Base-by-base conservation (phyloP, 53 echinoderm and acorn worm genomes). In the Astropecten irregularis region DNA sequence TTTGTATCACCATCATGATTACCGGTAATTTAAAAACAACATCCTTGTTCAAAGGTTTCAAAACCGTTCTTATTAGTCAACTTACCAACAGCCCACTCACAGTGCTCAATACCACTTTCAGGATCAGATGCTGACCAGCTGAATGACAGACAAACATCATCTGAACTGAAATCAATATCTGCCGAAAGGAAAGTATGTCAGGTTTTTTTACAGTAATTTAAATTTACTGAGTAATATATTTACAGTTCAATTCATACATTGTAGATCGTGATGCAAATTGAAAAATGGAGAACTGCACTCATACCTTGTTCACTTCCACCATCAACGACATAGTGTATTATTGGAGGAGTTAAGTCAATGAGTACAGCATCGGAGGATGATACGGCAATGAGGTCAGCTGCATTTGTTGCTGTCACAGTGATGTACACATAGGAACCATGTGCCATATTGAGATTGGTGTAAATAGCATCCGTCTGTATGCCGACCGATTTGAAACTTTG, bases 21-120 rank as follows among this genome's bases (percentile, higher is more conserved):
- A n/a, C n/a, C n/a, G n/a, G n/a, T n/a, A n/a, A n/a, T n/a, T n/a
- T n/a, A n/a, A n/a, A n/a, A n/a, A n/a, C n/a, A n/a, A n/a, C n/a
- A n/a, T n/a, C n/a, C n/a, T n/a, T n/a, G n/a, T n/a, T n/a, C n/a
- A n/a, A n/a, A n/a, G n/a, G n/a, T n/a, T n/a, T n/a, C n/a, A n/a
- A n/a, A n/a, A n/a, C n/a, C n/a, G n/a, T n/a, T n/a, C n/a, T n/a
- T n/a, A 42, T 18, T 8, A 13, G 14, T 33, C 15, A 8, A 77
- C 77, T 35, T 61, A 88, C 88, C 88, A 32, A 88, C 61, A 26
- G 72, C 83, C 88, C 88, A 88, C 50, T 82, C 82, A 52, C 88
- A 88, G 39, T 49, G 51, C 9, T 77, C 40, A 14, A 88, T 72
- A 20, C 73, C 82, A 49, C 71, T 88, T 36, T 88, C 82, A 14